A percentile compares a stretch with the other conserved stretches of the same genome.
Evolutionary conservation across 2,888 invertebrate genomes (phyloP).

Genomic region (Bombyx huttoni): DNA sequence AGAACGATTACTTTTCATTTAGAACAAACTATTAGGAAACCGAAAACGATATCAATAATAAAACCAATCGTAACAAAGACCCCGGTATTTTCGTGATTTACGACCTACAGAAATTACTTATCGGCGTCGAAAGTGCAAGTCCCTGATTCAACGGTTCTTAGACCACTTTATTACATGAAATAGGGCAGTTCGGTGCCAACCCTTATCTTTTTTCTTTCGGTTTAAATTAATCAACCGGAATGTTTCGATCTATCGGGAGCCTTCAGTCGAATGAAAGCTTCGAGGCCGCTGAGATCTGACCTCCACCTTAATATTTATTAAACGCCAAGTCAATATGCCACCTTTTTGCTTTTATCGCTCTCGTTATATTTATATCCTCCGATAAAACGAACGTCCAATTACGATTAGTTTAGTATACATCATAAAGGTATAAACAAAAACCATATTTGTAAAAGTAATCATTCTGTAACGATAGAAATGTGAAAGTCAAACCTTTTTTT

Average conservation of each 20-base stretch:
- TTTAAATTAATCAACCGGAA: constrained; percentile 36
- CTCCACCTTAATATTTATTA: constrained; percentile 29
- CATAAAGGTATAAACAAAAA: too few species aligned
- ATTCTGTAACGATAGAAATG: too few species aligned
- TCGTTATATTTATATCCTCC: not conserved
- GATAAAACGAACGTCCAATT: too few species aligned
- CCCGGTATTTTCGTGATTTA: constrained; percentile 12
- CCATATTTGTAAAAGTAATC: too few species aligned
- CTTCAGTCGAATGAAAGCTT: constrained; percentile 19
- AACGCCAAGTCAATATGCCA: constrained; percentile 20
- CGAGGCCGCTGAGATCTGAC: constrained; percentile 22
- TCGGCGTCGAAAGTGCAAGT: not conserved
- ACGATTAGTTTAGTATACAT: too few species aligned
- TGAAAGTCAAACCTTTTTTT: too few species aligned
- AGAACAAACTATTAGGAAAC: constrained; percentile 10
- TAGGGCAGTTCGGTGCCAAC: constrained; percentile 2
- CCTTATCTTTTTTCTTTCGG: constrained; percentile 12
- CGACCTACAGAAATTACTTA: not conserved
- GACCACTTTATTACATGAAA: constrained; percentile 3
- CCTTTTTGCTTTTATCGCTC: not conserved
- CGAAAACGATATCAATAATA: not conserved
- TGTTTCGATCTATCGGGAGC: constrained; percentile 27
- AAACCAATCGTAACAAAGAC: constrained; percentile 1
- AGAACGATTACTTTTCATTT: not conserved
- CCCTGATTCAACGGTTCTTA: constrained; percentile 3